Evolutionary conservation across 2,113 vertebrate species (phyloP), one percentile per base, ranked within the genome.

Genomic region (Tragulus kanchil): DNA sequence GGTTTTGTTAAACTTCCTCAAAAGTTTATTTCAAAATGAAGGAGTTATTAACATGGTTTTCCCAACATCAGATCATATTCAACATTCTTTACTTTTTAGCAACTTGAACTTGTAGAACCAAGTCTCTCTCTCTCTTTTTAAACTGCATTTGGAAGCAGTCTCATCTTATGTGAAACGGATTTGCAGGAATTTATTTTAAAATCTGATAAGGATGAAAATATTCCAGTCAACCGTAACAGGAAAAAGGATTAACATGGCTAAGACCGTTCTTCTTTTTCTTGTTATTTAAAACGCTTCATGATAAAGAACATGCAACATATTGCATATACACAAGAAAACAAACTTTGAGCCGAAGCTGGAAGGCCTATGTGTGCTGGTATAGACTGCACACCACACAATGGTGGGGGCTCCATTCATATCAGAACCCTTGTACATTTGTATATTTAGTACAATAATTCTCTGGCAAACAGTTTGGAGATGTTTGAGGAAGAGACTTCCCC

Each of bases 21-120:
- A 81, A 92, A 87, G 50, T 84, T 97, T 92, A 65, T 90, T 90
- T 90, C n/a, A 71, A 83, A 83, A 61, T n/a, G n/a, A 87, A 83
- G 77, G 17, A 52, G 31, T 89, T 65, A n/a, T 45, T 65, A 82
- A 65, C 28, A 25, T 6, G 36, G 90, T 16, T 48, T 82, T 93
- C 21, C 45, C 54, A 78, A 42, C 58, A 42, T 92, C 23, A 75
- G 82, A 64, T 83, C 26, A 15, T 31, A 52, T 25, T 86, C 16
- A 78, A 23, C 54, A 25, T 65, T 85, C 54, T 87, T 65, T 45
- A 7, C 71, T 88, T 96, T 71, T 67, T 67, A 75, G 36, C 36
- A 83, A 36, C 79, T 71, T 69, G 17, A 92, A 64, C 8, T 59
- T 83, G 77, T 62, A 59, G 73, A 95, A 42, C 12, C 26, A 52